Base-by-base conservation (phyloP, 2,113 vertebrate species). In the Tachycineta bicolor region DNA sequence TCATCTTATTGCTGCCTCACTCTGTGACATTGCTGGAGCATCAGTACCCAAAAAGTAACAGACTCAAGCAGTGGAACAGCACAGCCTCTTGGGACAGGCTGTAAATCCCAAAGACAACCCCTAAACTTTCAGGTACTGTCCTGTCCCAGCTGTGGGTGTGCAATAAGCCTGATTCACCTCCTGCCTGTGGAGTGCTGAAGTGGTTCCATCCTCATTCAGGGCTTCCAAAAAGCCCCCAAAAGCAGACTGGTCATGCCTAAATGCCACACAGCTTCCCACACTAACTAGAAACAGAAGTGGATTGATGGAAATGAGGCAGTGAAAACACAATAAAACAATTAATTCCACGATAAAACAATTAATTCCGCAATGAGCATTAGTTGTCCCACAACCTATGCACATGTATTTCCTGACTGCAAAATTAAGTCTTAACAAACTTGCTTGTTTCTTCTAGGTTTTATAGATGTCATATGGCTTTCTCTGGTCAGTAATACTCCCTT, bases 131-230 rank as follows among this genome's bases (percentile, higher is more conserved):
- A 7, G 28, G 9, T 47, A 5, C 25, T n/a, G 23, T 34, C 18
- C n/a, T 37, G 47, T 12, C 43, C 69, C 28, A 69, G 39, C 5
- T 0, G 0, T 19, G 44, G 21, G 16, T 0, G 2, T 23, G 39
- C 2, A 5, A 69, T 25, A 39, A 74, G 7, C 17, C 44, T 43
- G 63, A 34, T 25, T 70, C 24, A 10, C 8, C 21, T 47, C 23
- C 50, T 65, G 46, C n/a, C 29, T 31, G 20, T 24, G 39, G 12
- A 7, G 9, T 5, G n/a, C n/a, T 63, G 24, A 58, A 41, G 12
- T 31, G 34, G 8, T 24, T 59, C 31, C 20, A 64, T 10, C 23
- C 16, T 70, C 37, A 11, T 22, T 2, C 46, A 20, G 11, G 8
- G 10, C 23, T 78, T 56, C n/a, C 65, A 88, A 33, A 81, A 64